Conservation (phyloP, 2,113 vertebrate genomes). For the Shinisaurus crocodilurus region DNA sequence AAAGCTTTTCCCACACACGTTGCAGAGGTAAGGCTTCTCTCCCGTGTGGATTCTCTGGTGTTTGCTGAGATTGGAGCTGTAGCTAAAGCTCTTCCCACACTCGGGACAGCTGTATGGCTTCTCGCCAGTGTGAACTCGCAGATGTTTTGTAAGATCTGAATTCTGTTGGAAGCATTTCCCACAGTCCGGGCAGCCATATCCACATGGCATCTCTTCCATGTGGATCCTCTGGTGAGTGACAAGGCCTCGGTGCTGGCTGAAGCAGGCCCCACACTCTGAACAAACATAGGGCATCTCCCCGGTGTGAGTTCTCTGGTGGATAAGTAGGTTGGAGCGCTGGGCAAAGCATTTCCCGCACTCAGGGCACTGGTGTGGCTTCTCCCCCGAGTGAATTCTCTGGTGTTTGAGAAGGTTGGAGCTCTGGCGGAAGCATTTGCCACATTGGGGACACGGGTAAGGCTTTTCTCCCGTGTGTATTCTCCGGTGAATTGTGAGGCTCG, state of each 20-base stretch:
- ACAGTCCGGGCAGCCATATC: constrained; percentile 19
- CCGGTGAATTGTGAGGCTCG: constrained; percentile 31
- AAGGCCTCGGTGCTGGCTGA: constrained; percentile 26
- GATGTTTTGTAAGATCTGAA: constrained; percentile 22
- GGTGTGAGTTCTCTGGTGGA: constrained; percentile 35
- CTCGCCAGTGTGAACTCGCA: constrained; percentile 29
- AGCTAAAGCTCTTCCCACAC: constrained; percentile 35
- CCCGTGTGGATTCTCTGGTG: constrained; percentile 38
- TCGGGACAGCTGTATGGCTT: constrained; percentile 14
- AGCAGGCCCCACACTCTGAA: constrained; percentile 20
- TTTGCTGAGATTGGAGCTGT: constrained; percentile 33
- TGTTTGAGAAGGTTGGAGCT: constrained; percentile 36
- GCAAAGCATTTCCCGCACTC: constrained; percentile 33
- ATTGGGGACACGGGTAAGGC: constrained; percentile 24
- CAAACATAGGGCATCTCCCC: constrained; percentile 34
- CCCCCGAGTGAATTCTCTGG: constrained; percentile 30
- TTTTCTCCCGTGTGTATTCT: constrained; percentile 33
- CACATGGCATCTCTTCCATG: constrained; percentile 31
- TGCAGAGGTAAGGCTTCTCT: constrained; percentile 29
- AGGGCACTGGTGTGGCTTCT: constrained; percentile 25
- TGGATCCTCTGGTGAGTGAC: constrained; percentile 33
- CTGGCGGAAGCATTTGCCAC: constrained; percentile 33
- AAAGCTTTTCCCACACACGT: constrained; percentile 33
- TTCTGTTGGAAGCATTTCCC: constrained; percentile 37
- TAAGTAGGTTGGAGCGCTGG: constrained; percentile 30